Percentiles rank a stretch among this genome's conserved stretches.
These are phyloP conservation scores for Zoroaster sp. DNA, from an alignment of 53 echinoderm and acorn worm genomes.

Conservation along the genomic window DNA sequence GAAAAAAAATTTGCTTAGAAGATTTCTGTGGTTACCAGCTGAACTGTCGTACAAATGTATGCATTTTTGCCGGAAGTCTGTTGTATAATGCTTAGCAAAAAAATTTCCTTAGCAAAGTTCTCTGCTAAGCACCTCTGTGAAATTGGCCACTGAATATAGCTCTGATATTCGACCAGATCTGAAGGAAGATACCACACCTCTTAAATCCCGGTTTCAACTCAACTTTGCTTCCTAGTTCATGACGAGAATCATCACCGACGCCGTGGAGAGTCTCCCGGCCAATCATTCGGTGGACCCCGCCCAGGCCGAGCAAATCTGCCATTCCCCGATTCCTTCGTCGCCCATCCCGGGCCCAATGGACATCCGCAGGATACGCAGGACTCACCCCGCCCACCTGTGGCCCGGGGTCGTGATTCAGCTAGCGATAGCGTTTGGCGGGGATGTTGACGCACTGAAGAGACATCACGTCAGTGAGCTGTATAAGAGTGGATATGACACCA, in stretches of 20 bases:
- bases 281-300: slow-evolving; percentile 51
- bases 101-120: too few species aligned
- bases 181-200: background rate
- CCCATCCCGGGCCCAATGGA: slow-evolving; percentile 49
- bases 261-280: slow-evolving; percentile 72
- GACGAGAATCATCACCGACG: slow-evolving; percentile 64
- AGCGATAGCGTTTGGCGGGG: slow-evolving; percentile 73
- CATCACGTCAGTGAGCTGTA: slow-evolving; percentile 93
- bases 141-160: too few species aligned
- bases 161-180: too few species aligned
- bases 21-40: too few species aligned
- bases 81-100: too few species aligned
- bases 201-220: background rate
- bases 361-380: slow-evolving; percentile 58
- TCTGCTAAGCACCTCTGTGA: too few species aligned
- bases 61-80: too few species aligned
- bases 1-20: too few species aligned
- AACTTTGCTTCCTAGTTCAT: slow-evolving; percentile 67
- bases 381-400: slow-evolving; percentile 79
- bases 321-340: slow-evolving; percentile 11
- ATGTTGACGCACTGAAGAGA: slow-evolving; percentile 79
- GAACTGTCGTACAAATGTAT: too few species aligned
- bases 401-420: slow-evolving; percentile 74
- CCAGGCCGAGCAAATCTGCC: slow-evolving; percentile 36
- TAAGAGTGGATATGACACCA: slow-evolving; percentile 87